Evolutionary conservation across 2,113 vertebrate species (phyloP), one percentile per base, ranked within the genome.

Genomic region (Sinosuthora webbiana): DNA sequence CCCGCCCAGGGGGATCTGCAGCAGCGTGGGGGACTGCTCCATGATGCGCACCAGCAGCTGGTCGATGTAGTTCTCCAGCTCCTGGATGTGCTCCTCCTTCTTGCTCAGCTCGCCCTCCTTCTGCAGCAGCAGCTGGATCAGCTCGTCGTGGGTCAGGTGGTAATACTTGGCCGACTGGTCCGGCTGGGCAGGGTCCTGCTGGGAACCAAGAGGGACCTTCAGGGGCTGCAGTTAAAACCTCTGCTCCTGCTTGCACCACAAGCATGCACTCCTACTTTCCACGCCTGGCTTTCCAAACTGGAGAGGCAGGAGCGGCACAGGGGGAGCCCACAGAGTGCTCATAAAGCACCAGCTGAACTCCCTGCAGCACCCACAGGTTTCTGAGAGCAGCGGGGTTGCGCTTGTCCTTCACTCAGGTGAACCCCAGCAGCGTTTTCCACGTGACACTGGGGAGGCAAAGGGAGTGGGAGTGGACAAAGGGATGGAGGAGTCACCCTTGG

Each of bases 41-140:
- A 99, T 99, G 98, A 99, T 99, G 94, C 99, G 99, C 87, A 99
- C 99, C 94, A 99, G 98, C 96, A 99, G 98, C 76, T 98, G 98
- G 98, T 99, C 99, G 1, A 99, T 99, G 98, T 99, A 99, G 95
- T 99, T 98, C 98, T 99, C 99, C 94, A 99, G 98, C 73, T 99
- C 99, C 3, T 90, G 97, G 90, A 99, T 98, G 35, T 99, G 98
- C 70, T 98, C 97, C 28, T 99, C 98, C 95, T 98, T 98, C 97
- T 96, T 98, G 97, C 94, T 98, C 89, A 99, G 97, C 97, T 99
- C 99, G 16, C 96, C 90, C 97, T 99, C 99, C 18, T 98, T 98
- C 97, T 98, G 98, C 95, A 99, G 97, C 92, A 99, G 98, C 94
- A 99, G 98, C 57, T 98, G 83, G 27, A 99, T 98, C 97, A 99